Evolutionary conservation across 2,888 invertebrate genomes (phyloP), one percentile per base, ranked within the genome.

Genomic region (Drosophila kuntzei): DNA sequence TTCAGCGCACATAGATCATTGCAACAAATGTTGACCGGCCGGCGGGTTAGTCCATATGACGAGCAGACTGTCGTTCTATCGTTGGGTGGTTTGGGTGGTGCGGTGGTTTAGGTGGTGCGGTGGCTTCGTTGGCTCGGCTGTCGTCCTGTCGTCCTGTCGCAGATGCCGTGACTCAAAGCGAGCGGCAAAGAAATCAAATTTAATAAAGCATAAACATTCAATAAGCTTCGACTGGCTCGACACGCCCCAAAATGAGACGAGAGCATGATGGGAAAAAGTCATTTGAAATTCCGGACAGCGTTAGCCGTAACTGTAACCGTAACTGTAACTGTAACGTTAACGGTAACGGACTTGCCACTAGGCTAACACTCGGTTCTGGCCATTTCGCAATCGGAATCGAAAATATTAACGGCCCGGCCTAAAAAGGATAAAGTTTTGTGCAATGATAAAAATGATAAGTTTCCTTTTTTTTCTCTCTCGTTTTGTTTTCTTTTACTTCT

Each of bases 161-260:
- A 77, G 71, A 46, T 69, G 61, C 53, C 34, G 50, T 18, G 49
- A 61, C 34, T 34, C 37, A 59, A 53, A 63, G 49, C 20, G 66
- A 61, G 71, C 67, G 66, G 71, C 76, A 79, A 78, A 82, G 81
- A 91, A 91, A 90, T 90, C 90, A 90, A 91, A 91, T 91, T 90
- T 91, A 90, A 92, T 91, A 91, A 91, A 90, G 90, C 88, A 92
- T 92, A 92, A 92, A 91, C 91, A 92, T 92, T 92, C 91, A 92
- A 92, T 92, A 91, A 91, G 91, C 88, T 72, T 87, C 67, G 72
- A 70, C 66, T 57, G 47, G 44, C 54, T 53, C 41, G 53, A 50
- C 59, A 61, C 62, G 68, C 70, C 63, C 32, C 27, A 62, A 44
- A 27, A 43, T 37, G 25, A 32, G 32, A 11, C 11, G 16, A 14